Evolutionary conservation across 1,140 invertebrate species (phyloP).

Genomic region (Drosophila subobscura): DNA sequence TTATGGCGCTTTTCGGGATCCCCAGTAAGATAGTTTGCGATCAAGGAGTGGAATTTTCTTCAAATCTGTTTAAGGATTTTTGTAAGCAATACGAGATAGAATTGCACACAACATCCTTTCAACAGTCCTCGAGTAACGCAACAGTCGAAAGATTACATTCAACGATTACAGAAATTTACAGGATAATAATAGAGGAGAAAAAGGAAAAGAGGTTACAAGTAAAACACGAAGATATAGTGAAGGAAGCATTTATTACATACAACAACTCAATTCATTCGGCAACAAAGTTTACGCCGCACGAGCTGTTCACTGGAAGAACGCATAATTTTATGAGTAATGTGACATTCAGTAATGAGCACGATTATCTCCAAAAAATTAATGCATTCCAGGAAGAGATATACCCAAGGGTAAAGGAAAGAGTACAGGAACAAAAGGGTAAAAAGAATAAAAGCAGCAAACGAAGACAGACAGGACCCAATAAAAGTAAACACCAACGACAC

Average conservation of each 20-base stretch:
- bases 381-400: background rate
- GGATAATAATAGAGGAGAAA: background rate
- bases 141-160: too few species aligned
- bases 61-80: too few species aligned
- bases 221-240: background rate
- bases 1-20: conserved; percentile 10
- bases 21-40: too few species aligned
- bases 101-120: too few species aligned
- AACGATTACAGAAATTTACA: background rate
- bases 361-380: conserved; percentile 6
- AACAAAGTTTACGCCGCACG: background rate
- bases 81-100: too few species aligned
- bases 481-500: background rate
- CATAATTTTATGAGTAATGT: background rate
- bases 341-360: background rate
- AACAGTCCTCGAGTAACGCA: background rate
- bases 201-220: too few species aligned
- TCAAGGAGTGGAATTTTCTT: too few species aligned
- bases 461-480: background rate
- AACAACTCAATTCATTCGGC: conserved; percentile 1
- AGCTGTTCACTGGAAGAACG: conserved; percentile 1
- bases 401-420: background rate
- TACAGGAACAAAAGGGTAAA: background rate
- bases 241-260: background rate
- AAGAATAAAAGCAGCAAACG: too few species aligned